Evolutionary conservation across 1,140 invertebrate genomes (phyloP).

Genomic region (Euschistus heros): DNA sequence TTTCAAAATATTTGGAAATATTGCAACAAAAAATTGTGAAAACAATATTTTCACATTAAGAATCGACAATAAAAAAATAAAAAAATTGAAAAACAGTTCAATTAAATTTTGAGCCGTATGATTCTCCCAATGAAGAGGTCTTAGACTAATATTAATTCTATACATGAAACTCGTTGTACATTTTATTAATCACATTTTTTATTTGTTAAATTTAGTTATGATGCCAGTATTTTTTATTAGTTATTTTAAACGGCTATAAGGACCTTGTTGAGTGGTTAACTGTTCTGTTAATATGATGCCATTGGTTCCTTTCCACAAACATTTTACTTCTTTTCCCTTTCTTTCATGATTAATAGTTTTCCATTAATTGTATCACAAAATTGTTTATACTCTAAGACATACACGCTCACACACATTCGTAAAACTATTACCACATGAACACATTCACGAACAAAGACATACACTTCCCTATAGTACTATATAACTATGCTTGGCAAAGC

Average conservation of each 20-base stretch:
- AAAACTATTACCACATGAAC: not conserved
- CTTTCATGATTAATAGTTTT: not conserved
- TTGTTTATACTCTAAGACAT: slow-evolving; percentile 14
- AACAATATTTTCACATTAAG: no score
- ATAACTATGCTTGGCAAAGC: slow-evolving; percentile 16
- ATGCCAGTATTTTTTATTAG: not conserved
- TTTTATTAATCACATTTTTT: slow-evolving; percentile 11
- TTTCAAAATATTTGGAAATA: no score
- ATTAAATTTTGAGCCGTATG: slow-evolving; percentile 7
- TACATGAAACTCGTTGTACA: slow-evolving; percentile 16
- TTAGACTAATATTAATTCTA: slow-evolving; percentile 2
- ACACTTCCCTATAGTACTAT: slow-evolving; percentile 6
- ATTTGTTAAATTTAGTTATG: slow-evolving; percentile 13
- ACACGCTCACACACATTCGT: slow-evolving; percentile 16
- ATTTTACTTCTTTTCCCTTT: not conserved
- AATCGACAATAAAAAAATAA: not conserved
- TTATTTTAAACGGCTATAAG: slow-evolving; percentile 12
- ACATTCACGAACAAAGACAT: not conserved
- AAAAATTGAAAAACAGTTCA: not conserved
- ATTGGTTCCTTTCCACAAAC: no score
- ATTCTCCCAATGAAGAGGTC: not conserved
- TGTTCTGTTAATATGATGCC: slow-evolving; percentile 6
- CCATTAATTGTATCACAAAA: slow-evolving; percentile 20
- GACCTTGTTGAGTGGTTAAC: slow-evolving; percentile 9
- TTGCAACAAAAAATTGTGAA: no score